A percentile compares a stretch with the other conserved stretches of the same genome.
Evolutionary conservation across 2,888 invertebrate genomes (phyloP).

Genomic region (Rhaphigaster nebulosa): DNA sequence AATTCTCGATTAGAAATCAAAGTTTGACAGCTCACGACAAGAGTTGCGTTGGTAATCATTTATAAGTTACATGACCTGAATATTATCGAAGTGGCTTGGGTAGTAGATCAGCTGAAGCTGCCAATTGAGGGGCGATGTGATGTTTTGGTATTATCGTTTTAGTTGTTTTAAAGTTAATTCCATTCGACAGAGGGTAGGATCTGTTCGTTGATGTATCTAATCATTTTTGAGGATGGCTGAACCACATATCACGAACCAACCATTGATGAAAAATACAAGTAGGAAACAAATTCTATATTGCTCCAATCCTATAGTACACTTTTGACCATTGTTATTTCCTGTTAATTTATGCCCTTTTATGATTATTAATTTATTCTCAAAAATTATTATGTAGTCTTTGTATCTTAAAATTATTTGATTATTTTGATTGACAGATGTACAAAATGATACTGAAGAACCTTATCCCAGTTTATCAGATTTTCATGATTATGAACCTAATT

Average conservation of each 20-base stretch:
- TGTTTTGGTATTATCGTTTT: slow-evolving; percentile 47
- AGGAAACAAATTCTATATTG: slow-evolving; percentile 1
- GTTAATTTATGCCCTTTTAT: background rate
- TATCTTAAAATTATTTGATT: background rate
- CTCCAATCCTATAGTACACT: background rate
- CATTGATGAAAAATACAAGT: slow-evolving; percentile 46
- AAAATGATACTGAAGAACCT: slow-evolving; percentile 77
- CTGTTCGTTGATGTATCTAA: slow-evolving; percentile 47
- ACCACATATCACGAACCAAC: slow-evolving; percentile 42
- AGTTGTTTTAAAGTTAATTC: slow-evolving; percentile 41
- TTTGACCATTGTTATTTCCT: background rate
- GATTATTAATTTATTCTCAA: background rate
- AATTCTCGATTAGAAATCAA: background rate
- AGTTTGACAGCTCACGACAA: background rate
- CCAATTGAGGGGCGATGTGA: slow-evolving; percentile 25
- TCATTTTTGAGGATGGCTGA: slow-evolving; percentile 48
- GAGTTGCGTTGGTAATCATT: slow-evolving; percentile 24
- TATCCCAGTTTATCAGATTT: slow-evolving; percentile 91
- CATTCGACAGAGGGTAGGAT: slow-evolving; percentile 32
- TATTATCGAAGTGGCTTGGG: slow-evolving; percentile 43
- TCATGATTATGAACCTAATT: slow-evolving; percentile 94
- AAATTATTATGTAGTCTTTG: background rate
- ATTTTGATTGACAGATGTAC: slow-evolving; percentile 52
- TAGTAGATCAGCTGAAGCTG: slow-evolving; percentile 50
- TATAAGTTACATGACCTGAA: slow-evolving; percentile 32